Percentiles rank a stretch among this genome's conserved stretches.
These are phyloP conservation scores for Epirrhoe tristata DNA, from an alignment of 2,888 invertebrate genomes.

Conservation along the genomic window DNA sequence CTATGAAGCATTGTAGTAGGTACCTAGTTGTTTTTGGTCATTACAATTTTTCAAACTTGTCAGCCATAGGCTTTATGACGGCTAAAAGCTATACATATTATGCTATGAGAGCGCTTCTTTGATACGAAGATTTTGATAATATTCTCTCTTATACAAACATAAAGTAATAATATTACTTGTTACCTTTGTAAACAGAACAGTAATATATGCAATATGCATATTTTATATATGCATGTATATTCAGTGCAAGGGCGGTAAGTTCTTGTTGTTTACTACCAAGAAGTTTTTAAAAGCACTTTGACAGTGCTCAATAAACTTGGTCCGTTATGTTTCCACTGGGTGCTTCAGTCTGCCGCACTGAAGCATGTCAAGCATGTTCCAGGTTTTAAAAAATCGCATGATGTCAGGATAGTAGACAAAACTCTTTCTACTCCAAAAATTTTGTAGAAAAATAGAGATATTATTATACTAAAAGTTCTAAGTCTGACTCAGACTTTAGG, in stretches of 20 bases:
- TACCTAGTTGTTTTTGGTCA: too few relatives aligned
- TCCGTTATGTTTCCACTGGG: conserved; percentile 28
- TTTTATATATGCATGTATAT: neutral
- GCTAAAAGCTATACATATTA: too few relatives aligned
- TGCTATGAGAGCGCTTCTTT: too few relatives aligned
- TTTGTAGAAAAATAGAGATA: too few relatives aligned
- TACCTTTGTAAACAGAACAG: neutral
- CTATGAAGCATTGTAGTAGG: too few relatives aligned
- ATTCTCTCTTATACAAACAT: too few relatives aligned
- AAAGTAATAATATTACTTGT: too few relatives aligned
- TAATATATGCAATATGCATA: conserved; percentile 1
- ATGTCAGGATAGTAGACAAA: neutral
- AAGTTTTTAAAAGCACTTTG: conserved; percentile 40
- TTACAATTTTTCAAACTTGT: too few relatives aligned
- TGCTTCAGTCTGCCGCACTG: conserved; percentile 21
- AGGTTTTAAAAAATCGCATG: conserved; percentile 5
- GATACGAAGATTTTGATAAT: too few relatives aligned
- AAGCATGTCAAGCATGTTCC: conserved; percentile 16
- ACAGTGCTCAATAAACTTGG: conserved; percentile 36
- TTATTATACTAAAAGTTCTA: too few relatives aligned
- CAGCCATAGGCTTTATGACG: too few relatives aligned
- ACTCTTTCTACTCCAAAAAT: neutral
- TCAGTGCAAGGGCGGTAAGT: conserved; percentile 29
- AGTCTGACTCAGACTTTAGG: too few relatives aligned
- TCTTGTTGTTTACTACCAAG: conserved; percentile 23